Conservation (phyloP, 2,113 vertebrate species). For the Gopherus evgoodei region DNA sequence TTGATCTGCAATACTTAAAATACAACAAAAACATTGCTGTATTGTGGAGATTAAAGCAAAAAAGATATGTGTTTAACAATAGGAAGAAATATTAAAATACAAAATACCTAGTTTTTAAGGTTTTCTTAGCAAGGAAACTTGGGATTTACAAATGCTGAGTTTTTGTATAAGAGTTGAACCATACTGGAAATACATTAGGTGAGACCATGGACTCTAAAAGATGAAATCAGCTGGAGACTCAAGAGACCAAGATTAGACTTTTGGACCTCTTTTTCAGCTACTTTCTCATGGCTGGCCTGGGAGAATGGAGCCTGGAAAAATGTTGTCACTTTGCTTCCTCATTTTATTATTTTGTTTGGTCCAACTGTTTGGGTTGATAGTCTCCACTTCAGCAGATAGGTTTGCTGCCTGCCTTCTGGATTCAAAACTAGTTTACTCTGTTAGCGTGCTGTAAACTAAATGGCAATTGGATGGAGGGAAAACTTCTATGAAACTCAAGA, state of each 20-base stretch:
- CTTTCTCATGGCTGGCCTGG: background rate
- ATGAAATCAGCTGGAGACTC: background rate
- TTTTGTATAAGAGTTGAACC: slow-evolving; percentile 45
- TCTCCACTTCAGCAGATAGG: background rate
- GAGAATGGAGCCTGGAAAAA: slow-evolving; percentile 1
- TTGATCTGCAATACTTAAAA: slow-evolving; percentile 78
- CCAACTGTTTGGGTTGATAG: background rate
- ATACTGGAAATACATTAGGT: slow-evolving; percentile 6
- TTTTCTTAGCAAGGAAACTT: slow-evolving; percentile 56
- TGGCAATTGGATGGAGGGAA: background rate
- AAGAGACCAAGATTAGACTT: slow-evolving; percentile 49
- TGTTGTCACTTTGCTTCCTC: slow-evolving; percentile 19
- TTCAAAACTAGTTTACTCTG: slow-evolving; percentile 28
- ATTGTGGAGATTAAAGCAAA: slow-evolving; percentile 71
- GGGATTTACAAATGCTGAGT: slow-evolving; percentile 40
- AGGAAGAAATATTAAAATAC: slow-evolving; percentile 57
- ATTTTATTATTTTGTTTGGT: background rate
- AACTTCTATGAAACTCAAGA: background rate
- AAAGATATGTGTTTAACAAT: slow-evolving; percentile 3
- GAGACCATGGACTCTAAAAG: slow-evolving; percentile 30
- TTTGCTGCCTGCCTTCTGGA: background rate
- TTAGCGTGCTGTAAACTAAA: background rate
- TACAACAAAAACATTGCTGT: slow-evolving; percentile 72
- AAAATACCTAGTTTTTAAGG: slow-evolving; percentile 52
- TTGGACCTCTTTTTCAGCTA: background rate